Evolutionary conservation across 2,888 invertebrate genomes (phyloP), one percentile per base, ranked within the genome.

Genomic region (Rhagonycha fulva): DNA sequence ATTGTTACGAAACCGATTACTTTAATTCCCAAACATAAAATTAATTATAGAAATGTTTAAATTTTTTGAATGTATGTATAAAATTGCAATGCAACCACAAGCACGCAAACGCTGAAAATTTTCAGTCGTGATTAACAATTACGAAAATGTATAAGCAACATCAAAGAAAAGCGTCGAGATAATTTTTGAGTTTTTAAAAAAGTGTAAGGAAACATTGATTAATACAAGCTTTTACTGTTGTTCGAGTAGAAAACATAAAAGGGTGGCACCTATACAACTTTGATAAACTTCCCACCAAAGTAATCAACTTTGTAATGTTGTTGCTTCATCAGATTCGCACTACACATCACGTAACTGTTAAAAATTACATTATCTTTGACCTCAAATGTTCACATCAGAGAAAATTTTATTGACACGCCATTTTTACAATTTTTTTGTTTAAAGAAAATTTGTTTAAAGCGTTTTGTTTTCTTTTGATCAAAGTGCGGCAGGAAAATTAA

Each of bases 351-450:
- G 75, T 72, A 69, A 75, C 70, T 70, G 69, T 60, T 63, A 71
- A 76, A 72, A 76, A 76, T 76, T 76, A 71, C 75, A 69, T 76
- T 76, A 76, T 66, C 63, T 66, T 66, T 66, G 63, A 66, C 63
- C 68, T 61, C 61, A 72, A 72, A 72, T 28, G 68, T 72, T 68
- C 68, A 62, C 72, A 68, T 14, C 62, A 32, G 68, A 28, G 68
- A 19, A 68, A 62, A 66, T 66, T 66, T 66, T 23, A 24, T 66
- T 24, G 24, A 24, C 12, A 61, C 30, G 32, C 61, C 23, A 26
- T 68, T 72, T 32, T 19, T 47, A 47, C 23, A 11, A 60, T 60
- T 63, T 28, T 24, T 47, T 47, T n/a, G n/a, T n/a, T n/a, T n/a
- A n/a, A n/a, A n/a, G n/a, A 7, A 47, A 47, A 47, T n/a, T n/a